Conservation (phyloP, 2,888 invertebrate genomes). For the Oscheius myriophilus region DNA sequence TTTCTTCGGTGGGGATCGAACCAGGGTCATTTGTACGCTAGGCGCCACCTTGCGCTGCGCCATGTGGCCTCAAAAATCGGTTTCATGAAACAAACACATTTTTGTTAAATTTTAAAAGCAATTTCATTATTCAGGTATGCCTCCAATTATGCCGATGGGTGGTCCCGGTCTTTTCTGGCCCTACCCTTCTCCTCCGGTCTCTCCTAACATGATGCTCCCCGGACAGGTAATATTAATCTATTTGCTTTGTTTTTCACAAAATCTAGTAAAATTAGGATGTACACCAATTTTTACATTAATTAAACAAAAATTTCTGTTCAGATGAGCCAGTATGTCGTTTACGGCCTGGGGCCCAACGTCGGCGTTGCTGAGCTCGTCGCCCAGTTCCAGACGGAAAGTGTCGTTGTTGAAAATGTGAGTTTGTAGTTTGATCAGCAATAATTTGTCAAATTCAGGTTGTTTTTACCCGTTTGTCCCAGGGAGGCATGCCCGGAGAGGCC, state of each 20-base stretch:
- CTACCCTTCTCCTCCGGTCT: constrained; percentile 59
- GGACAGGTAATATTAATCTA: constrained; percentile 31
- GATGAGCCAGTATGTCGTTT: constrained; percentile 38
- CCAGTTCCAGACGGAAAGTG: constrained; percentile 47
- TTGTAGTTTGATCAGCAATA: background rate
- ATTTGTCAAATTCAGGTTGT: constrained; percentile 37
- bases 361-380: constrained; percentile 50
- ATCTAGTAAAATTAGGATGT: background rate
- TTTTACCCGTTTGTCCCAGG: constrained; percentile 48
- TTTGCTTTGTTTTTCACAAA: background rate
- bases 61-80: too few species aligned
- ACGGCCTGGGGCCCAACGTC: constrained; percentile 40
- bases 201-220: constrained; percentile 52
- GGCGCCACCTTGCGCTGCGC: too few species aligned
- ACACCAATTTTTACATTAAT: background rate
- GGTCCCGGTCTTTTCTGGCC: constrained; percentile 41
- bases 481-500: constrained; percentile 47
- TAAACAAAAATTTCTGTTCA: background rate
- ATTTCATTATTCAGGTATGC: constrained; percentile 28
- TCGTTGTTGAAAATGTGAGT: constrained; percentile 48
- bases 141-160: constrained; percentile 25
- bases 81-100: too few species aligned
- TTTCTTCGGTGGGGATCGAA: too few species aligned
- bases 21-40: too few species aligned
- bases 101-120: too few species aligned